phyloP scores from a whole-genome alignment of 2,888 invertebrate genomes.

The Dasypolia templi region DNA sequence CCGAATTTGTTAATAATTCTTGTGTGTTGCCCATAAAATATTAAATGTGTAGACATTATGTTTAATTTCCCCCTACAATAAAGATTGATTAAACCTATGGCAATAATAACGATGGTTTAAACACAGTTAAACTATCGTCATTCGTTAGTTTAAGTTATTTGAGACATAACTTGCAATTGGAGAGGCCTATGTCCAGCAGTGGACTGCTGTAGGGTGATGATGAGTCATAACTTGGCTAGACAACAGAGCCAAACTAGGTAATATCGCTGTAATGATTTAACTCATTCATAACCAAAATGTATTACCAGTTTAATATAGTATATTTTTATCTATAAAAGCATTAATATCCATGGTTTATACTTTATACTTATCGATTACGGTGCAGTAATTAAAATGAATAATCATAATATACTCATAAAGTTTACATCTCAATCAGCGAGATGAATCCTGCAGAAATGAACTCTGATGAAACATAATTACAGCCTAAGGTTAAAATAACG shows the following conservation, averaged over 20 bases:
- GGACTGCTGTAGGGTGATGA: too few relatives aligned
- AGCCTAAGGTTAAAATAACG: slow-evolving; percentile 44
- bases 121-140: background rate
- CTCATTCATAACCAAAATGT: background rate
- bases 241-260: background rate
- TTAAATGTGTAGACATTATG: background rate
- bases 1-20: slow-evolving; percentile 22
- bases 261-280: background rate
- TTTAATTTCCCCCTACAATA: slow-evolving; percentile 4
- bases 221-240: too few relatives aligned
- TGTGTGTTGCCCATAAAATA: background rate
- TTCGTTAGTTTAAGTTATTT: background rate
- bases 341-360: background rate
- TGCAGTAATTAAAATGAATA: slow-evolving; percentile 20
- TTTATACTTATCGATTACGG: background rate
- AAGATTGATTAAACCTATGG: background rate
- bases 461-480: slow-evolving; percentile 50
- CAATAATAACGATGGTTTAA: background rate
- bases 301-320: background rate
- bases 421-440: slow-evolving; percentile 44
- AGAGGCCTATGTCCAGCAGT: too few relatives aligned
- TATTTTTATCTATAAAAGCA: background rate
- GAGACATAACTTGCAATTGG: too few relatives aligned
- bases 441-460: slow-evolving; percentile 21
- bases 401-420: slow-evolving; percentile 1